phyloP scores from a whole-genome alignment of 30 jellyfish, hydroid and myxozoan genomes.

The Chironex yamaguchii region DNA sequence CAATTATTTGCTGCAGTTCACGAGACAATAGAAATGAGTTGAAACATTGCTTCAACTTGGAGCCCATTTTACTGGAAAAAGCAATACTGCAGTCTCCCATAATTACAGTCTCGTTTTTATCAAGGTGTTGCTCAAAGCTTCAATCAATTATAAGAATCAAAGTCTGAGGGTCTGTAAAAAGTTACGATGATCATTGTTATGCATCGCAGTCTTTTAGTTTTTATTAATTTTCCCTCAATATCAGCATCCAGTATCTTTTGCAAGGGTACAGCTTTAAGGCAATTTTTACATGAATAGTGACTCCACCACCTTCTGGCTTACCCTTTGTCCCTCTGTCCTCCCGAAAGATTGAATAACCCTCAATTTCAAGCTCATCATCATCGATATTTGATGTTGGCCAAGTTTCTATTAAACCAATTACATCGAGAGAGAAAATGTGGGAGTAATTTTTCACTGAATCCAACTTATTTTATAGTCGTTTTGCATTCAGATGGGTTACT shows the following conservation, averaged over 20 bases:
- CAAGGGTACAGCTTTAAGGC: background rate
- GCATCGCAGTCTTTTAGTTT: background rate
- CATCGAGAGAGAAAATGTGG: constrained; percentile 1
- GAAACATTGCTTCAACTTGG: background rate
- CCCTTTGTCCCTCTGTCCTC: background rate
- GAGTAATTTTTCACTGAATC: constrained; percentile 37
- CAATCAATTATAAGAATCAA: background rate
- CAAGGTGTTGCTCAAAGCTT: background rate
- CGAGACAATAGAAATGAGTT: background rate
- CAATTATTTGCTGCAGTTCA: background rate
- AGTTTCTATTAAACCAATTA: background rate
- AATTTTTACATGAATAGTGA: background rate
- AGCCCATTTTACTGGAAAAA: background rate
- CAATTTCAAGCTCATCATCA: background rate
- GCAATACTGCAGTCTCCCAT: background rate
- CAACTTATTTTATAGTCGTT: constrained; percentile 23
- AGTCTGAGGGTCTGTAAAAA: background rate
- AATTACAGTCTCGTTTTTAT: background rate
- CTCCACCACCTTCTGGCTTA: background rate
- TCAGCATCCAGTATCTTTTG: background rate
- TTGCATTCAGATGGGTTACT: constrained; percentile 38
- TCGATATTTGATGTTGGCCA: background rate
- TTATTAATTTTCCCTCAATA: background rate
- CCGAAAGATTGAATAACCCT: background rate
- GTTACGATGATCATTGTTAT: background rate